A percentile compares a stretch with the other conserved stretches of the same genome.
phyloP scores from a whole-genome alignment of 1,140 invertebrate genomes.

The Pollicipes pollicipes region DNA sequence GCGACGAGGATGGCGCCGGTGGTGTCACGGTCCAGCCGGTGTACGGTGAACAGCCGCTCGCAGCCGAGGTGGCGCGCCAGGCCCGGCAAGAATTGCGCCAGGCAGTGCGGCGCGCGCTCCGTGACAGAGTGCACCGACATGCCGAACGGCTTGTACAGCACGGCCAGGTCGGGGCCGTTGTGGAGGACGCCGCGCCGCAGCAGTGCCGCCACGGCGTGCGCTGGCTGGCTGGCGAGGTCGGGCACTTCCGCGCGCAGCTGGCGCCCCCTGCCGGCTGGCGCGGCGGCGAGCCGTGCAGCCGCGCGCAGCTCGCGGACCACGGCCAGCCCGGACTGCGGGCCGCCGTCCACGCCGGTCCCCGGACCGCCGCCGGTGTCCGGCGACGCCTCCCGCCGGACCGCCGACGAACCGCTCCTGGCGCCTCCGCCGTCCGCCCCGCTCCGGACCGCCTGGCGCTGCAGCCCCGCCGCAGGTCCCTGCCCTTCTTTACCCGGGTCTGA shows the following conservation, averaged over 20 bases:
- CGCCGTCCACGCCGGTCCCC: too few species aligned
- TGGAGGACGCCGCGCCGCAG: background rate
- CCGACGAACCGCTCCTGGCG: too few species aligned
- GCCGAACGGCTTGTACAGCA: constrained; percentile 34
- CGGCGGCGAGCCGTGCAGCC: background rate
- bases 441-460: too few species aligned
- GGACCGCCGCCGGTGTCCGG: too few species aligned
- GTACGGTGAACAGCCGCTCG: constrained; percentile 29
- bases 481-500: too few species aligned
- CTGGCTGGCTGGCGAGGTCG: background rate
- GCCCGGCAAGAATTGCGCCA: constrained; percentile 25
- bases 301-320: background rate
- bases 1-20: constrained; percentile 29
- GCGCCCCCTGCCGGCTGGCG: background rate
- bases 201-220: background rate
- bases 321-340: background rate
- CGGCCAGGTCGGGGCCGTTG: constrained; percentile 26
- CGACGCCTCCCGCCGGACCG: too few species aligned
- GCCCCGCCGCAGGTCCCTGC: too few species aligned
- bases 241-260: background rate
- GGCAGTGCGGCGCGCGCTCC: constrained; percentile 21
- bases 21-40: constrained; percentile 35
- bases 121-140: constrained; percentile 25
- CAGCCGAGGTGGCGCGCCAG: constrained; percentile 21
- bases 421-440: too few species aligned